phyloP scores from a whole-genome alignment of 2,113 vertebrate genomes.

The Acanthisitta chloris region DNA sequence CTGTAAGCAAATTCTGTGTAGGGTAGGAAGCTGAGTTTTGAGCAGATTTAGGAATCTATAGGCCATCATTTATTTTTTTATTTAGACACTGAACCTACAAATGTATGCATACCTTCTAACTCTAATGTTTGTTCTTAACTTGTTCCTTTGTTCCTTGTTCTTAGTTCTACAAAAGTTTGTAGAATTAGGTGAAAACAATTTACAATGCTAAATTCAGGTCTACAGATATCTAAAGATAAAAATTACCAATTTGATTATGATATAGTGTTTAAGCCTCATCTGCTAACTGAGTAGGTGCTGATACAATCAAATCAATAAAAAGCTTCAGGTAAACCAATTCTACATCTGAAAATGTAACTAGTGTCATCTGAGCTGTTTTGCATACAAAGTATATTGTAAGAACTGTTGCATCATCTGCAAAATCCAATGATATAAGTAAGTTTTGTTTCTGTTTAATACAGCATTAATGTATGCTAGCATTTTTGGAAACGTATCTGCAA shows the following conservation, averaged over 20 bases:
- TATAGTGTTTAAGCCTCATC: not conserved
- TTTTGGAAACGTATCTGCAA: conserved; percentile 98
- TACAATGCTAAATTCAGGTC: not conserved
- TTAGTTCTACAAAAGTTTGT: not conserved
- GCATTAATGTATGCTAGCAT: conserved; percentile 99
- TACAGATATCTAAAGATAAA: not conserved
- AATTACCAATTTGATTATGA: not conserved
- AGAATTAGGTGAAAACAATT: not conserved
- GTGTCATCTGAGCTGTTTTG: not conserved
- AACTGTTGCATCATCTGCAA: not conserved
- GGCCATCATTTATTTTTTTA: not conserved
- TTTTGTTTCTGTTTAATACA: conserved; percentile 75
- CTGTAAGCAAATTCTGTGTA: not conserved
- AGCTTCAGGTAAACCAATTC: not conserved
- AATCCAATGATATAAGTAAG: not conserved
- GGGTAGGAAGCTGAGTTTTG: not conserved
- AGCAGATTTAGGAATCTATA: not conserved
- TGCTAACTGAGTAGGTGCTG: not conserved
- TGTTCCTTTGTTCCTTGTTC: not conserved
- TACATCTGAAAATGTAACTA: not conserved
- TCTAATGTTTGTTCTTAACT: not conserved
- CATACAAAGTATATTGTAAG: not conserved
- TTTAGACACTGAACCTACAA: not conserved
- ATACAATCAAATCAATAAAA: not conserved
- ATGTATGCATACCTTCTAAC: not conserved